Percentiles rank a stretch among this genome's conserved stretches.
Evolutionary conservation across 2,113 vertebrate species (phyloP).

Genomic region (Thalassarche chlororhynchos): DNA sequence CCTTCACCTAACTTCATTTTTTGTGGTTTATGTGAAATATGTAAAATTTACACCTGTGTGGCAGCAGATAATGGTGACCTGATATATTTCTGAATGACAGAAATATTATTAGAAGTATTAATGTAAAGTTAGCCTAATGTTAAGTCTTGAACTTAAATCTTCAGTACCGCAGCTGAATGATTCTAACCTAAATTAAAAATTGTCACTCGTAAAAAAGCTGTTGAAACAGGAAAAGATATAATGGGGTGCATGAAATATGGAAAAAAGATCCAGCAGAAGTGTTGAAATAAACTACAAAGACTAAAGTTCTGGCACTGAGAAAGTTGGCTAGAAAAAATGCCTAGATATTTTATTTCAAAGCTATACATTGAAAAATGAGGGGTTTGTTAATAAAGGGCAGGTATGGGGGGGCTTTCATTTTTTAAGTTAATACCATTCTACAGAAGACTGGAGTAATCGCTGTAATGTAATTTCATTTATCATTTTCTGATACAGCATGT

Average conservation of each 20-base stretch:
- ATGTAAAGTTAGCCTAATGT: not conserved
- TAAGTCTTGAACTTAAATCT: slow-evolving; percentile 8
- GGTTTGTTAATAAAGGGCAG: not conserved
- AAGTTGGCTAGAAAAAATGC: not conserved
- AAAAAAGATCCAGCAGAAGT: not conserved
- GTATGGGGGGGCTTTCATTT: rapidly evolving
- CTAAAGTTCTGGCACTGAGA: not conserved
- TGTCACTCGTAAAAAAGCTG: not conserved
- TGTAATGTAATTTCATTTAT: not conserved
- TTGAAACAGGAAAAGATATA: not conserved
- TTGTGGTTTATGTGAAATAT: not conserved
- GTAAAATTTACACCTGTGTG: not conserved
- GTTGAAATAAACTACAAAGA: not conserved
- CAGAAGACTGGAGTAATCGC: not conserved
- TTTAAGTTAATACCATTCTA: not conserved
- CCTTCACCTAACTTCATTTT: not conserved
- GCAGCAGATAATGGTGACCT: not conserved
- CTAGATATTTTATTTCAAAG: not conserved
- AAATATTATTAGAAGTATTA: not conserved
- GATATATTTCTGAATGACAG: not conserved
- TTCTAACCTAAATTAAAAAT: slow-evolving; percentile 6
- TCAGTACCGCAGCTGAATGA: not conserved
- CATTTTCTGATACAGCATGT: not conserved
- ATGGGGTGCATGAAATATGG: not conserved
- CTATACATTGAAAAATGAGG: not conserved